Conservation (phyloP, 2,113 vertebrate genomes). For the Oreotragus oreotragus region DNA sequence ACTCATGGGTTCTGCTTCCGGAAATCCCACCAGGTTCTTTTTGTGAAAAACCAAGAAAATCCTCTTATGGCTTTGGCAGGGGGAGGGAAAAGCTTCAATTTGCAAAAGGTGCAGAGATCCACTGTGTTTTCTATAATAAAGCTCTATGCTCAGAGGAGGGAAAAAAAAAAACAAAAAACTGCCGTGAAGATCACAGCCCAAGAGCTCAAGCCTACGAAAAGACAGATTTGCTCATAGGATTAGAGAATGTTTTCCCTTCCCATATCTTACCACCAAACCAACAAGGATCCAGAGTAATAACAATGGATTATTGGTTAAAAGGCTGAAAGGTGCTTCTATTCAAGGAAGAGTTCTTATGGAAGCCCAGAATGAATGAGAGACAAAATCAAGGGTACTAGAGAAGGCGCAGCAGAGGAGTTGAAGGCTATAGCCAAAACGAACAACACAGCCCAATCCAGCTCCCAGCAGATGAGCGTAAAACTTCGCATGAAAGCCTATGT, state of each 20-base stretch:
- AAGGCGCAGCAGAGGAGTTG: background rate
- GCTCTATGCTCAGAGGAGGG: background rate
- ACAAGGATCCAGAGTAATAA: background rate
- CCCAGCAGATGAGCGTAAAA: background rate
- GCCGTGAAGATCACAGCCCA: background rate
- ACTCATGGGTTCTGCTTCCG: background rate
- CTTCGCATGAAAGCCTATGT: background rate
- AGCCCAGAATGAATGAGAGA: background rate
- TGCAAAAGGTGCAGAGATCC: background rate
- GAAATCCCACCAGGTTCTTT: background rate
- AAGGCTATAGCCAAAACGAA: background rate
- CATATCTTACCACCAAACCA: background rate
- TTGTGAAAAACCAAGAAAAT: background rate
- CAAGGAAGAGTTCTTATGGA: background rate
- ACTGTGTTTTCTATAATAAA: background rate
- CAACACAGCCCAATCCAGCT: background rate
- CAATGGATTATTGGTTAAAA: background rate
- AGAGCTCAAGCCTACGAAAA: background rate
- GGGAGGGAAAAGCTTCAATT: background rate
- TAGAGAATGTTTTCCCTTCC: background rate
- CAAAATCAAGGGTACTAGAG: background rate
- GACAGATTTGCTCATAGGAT: background rate
- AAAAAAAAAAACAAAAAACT: background rate
- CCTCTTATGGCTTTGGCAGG: background rate
- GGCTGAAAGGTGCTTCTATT: background rate